A percentile compares a stretch with the other conserved stretches of the same genome.
These are phyloP conservation scores for Takifugu ocellatus DNA, from an alignment of 2,797 vertebrate species.

Conservation along the genomic window DNA sequence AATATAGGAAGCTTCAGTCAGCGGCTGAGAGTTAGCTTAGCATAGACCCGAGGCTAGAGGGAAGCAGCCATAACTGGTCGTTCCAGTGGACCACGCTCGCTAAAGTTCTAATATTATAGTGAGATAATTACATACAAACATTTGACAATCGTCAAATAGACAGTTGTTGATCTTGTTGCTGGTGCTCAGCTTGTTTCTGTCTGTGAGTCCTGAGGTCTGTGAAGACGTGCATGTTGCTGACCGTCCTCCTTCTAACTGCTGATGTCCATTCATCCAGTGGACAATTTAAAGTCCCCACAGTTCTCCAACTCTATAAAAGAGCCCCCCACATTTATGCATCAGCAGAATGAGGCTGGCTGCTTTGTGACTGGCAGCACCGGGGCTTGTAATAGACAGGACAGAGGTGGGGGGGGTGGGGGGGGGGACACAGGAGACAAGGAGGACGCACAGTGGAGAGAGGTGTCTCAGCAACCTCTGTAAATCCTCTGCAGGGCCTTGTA, in stretches of 20 bases:
- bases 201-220: slow-evolving; percentile 18
- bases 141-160: too few relatives aligned
- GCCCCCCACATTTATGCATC: slow-evolving; percentile 42
- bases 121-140: too few relatives aligned
- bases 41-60: background rate
- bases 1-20: background rate
- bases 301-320: slow-evolving; percentile 8
- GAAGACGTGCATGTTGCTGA: slow-evolving; percentile 35
- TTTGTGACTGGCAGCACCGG: slow-evolving; percentile 17
- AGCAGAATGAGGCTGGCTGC: slow-evolving; percentile 38
- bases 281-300: slow-evolving; percentile 13
- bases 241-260: slow-evolving; percentile 36
- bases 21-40: background rate
- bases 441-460: slow-evolving; percentile 43
- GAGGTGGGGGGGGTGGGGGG: slow-evolving; percentile 4
- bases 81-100: too few relatives aligned
- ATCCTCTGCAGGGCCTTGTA: slow-evolving; percentile 68
- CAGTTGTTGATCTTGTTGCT: too few relatives aligned
- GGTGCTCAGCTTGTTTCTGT: too few relatives aligned
- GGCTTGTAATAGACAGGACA: slow-evolving; percentile 2
- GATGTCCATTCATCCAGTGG: slow-evolving; percentile 53
- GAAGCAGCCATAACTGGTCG: background rate
- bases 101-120: too few relatives aligned
- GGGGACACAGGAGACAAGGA: slow-evolving; percentile 40
- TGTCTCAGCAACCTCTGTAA: slow-evolving; percentile 59